Base-by-base conservation (phyloP, 92 coral and sea anemone species). In the Muricea muricata region DNA sequence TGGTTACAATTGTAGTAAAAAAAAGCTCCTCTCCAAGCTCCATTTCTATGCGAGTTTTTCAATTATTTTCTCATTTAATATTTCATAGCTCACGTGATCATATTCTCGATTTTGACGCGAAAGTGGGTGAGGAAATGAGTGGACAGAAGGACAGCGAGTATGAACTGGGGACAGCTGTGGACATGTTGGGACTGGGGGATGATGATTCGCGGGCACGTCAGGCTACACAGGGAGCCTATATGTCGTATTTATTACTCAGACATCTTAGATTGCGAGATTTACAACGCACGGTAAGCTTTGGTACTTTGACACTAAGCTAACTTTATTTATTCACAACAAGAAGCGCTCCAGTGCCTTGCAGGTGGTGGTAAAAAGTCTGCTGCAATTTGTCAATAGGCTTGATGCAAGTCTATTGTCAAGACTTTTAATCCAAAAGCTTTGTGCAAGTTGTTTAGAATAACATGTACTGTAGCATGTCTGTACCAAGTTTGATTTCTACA, bases 181-280 rank as follows among this genome's bases (percentile, higher is more conserved):
- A 95, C 72, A 80, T 95, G 88, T 83, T 95, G 41, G 97, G 99
- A 23, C 72, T 93, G 48, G 96, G 88, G 29, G 97, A 96, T 29
- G 96, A 93, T 25, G 93, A 92, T 7, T 92, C 97, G n/a, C 91
- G 88, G 75, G 83, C 93, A 10, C 92, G 89, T 73, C 90, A 91
- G 69, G 93, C 89, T 40, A 84, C 81, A 68, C 97, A 96, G 85
- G 99, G 99, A 18, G 93, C 99, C 23, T 96, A 96, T 69, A 96
- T 96, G 97, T 92, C 99, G 30, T 96, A 90, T 85, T 78, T 93
- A 10, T 90, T 96, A 17, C 93, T 96, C 31, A 80, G 99, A 69
- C 99, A 96, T 82, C 93, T 96, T 14, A 78, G 99, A 78, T 90
- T 96, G 12, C 86, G 99, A 63, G 99, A 96, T 78, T 89, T 96